Conservation (phyloP, 2,888 invertebrate genomes). For the Drosophila setosimentum region DNA sequence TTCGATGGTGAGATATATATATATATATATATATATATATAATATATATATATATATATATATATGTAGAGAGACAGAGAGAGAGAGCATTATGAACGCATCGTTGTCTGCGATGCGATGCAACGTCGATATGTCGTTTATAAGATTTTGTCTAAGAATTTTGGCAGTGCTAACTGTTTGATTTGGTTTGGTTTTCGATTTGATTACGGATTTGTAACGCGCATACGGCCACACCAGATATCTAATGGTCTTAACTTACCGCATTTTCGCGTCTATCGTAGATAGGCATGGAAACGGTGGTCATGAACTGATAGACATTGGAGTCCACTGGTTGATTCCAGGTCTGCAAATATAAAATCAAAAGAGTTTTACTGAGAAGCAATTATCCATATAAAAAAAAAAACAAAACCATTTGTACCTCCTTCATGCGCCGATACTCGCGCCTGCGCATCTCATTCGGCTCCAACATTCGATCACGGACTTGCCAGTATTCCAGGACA, state of each 20-base stretch:
- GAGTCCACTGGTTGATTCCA: constrained; percentile 86
- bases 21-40: constrained; percentile 3
- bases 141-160: constrained; percentile 59
- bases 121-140: constrained; percentile 45
- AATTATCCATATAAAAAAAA: not conserved
- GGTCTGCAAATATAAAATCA: constrained; percentile 63
- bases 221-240: constrained; percentile 11
- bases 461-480: constrained; percentile 86
- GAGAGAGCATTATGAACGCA: constrained; percentile 46
- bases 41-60: not conserved
- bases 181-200: constrained; percentile 18
- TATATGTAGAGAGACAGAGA: constrained; percentile 1
- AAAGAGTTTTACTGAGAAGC: not conserved
- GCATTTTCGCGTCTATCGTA: constrained; percentile 94
- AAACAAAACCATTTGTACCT: constrained; percentile 52
- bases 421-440: constrained; percentile 80
- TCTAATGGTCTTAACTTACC: constrained; percentile 86
- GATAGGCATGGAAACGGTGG: constrained; percentile 96
- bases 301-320: constrained; percentile 92
- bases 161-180: constrained; percentile 65
- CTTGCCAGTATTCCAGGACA: constrained; percentile 88
- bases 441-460: constrained; percentile 88
- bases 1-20: constrained; percentile 40
- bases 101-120: constrained; percentile 51
- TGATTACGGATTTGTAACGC: constrained; percentile 14